Evolutionary conservation across 2,797 vertebrate species (phyloP).

Genomic region (Nasua narica): DNA sequence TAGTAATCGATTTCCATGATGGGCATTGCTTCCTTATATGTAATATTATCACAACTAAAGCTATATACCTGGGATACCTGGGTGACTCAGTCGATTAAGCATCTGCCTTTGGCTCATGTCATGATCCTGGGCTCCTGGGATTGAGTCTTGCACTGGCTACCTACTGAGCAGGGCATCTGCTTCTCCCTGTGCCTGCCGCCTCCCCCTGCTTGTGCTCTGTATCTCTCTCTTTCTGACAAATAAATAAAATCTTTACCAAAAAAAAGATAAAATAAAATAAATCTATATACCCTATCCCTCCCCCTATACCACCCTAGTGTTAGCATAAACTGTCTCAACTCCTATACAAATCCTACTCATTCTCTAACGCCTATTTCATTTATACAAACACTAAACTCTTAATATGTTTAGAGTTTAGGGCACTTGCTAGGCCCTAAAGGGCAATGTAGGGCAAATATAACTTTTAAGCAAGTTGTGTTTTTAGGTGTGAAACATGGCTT

Average conservation of each 20-base stretch:
- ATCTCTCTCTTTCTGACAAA: too few relatives aligned
- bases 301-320: neutral
- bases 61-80: neutral
- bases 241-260: too few relatives aligned
- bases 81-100: too few relatives aligned
- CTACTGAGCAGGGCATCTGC: too few relatives aligned
- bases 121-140: too few relatives aligned
- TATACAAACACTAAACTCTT: neutral
- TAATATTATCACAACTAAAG: neutral
- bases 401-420: too few relatives aligned
- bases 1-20: neutral
- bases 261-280: neutral
- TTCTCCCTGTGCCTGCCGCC: too few relatives aligned
- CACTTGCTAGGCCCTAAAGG: neutral
- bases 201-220: too few relatives aligned
- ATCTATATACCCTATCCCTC: neutral
- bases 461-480: slow-evolving; percentile 44
- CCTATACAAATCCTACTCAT: neutral
- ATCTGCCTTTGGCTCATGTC: too few relatives aligned
- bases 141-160: too few relatives aligned
- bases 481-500: neutral
- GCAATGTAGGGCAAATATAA: neutral
- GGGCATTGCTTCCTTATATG: neutral
- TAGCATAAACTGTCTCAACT: neutral
- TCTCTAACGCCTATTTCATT: neutral